Conservation (phyloP, 2,797 vertebrate genomes). For the Pseudomugil gertrudae region DNA sequence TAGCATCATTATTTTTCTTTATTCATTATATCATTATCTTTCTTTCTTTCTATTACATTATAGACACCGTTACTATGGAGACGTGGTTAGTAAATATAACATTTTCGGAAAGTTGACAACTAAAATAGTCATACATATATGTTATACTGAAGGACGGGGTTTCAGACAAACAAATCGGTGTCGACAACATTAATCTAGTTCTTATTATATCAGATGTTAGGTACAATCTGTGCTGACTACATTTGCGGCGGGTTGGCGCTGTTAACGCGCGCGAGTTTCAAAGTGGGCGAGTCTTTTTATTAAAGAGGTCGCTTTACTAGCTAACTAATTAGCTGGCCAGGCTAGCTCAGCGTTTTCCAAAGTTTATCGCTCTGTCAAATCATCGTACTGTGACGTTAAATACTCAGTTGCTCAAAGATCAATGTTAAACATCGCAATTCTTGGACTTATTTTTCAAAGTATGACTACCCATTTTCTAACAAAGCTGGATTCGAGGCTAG, state of each 20-base stretch:
- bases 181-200: neutral
- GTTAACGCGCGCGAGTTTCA: conserved; percentile 81
- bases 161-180: accelerated
- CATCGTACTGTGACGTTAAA: neutral
- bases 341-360: neutral
- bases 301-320: conserved; percentile 26
- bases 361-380: neutral
- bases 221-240: neutral
- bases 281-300: conserved; percentile 65
- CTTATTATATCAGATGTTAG: no score
- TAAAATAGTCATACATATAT: neutral
- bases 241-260: conserved; percentile 69
- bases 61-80: conserved; percentile 34
- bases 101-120: neutral
- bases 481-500: neutral
- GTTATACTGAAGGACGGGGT: accelerated
- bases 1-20: no score
- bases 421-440: accelerated
- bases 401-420: accelerated
- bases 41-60: conserved; percentile 50
- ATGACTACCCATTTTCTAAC: neutral
- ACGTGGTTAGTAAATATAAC: neutral
- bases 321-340: conserved; percentile 35
- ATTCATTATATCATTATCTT: no score
- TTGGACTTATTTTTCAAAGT: neutral